Percentiles rank a stretch among this genome's conserved stretches.
Evolutionary conservation across 2,888 invertebrate genomes (phyloP).

Genomic region (Bombyx huttoni): DNA sequence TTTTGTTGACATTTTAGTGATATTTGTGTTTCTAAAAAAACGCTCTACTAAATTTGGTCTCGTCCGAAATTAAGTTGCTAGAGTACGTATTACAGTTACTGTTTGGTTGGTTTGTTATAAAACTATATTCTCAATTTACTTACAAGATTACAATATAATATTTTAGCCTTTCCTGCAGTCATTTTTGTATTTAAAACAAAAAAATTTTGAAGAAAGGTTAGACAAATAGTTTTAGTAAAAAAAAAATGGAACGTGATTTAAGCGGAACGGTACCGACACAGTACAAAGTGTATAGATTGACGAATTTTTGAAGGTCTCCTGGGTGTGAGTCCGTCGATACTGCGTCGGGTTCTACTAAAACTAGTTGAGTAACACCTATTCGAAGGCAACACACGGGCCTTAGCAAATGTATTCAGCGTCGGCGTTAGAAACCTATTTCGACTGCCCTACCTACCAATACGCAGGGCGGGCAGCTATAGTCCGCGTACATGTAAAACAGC

Average conservation of each 20-base stretch:
- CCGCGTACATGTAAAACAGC: constrained; percentile 71
- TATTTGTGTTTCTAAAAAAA: too few relatives aligned
- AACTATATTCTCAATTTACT: too few relatives aligned
- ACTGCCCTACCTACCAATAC: constrained; percentile 63
- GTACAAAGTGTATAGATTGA: constrained; percentile 27
- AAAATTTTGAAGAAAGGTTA: not conserved
- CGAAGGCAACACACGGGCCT: constrained; percentile 43
- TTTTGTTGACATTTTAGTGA: too few relatives aligned
- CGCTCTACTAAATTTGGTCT: too few relatives aligned
- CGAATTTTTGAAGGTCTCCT: constrained; percentile 4
- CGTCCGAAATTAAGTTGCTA: too few relatives aligned
- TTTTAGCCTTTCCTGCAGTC: too few relatives aligned
- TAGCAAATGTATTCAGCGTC: constrained; percentile 61
- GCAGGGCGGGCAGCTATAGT: constrained; percentile 60
- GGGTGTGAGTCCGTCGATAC: not conserved
- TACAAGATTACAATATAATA: too few relatives aligned
- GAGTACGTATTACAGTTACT: too few relatives aligned
- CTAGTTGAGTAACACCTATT: constrained; percentile 20
- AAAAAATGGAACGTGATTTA: constrained; percentile 36
- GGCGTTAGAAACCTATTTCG: constrained; percentile 60
- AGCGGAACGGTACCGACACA: constrained; percentile 29
- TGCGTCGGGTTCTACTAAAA: constrained; percentile 3
- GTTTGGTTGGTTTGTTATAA: too few relatives aligned
- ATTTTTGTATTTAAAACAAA: too few relatives aligned
- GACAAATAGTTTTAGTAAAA: constrained; percentile 2